Percentiles rank a stretch among this genome's conserved stretches.
phyloP scores from a whole-genome alignment of 2,113 vertebrate species.

The Embiotoca jacksoni region DNA sequence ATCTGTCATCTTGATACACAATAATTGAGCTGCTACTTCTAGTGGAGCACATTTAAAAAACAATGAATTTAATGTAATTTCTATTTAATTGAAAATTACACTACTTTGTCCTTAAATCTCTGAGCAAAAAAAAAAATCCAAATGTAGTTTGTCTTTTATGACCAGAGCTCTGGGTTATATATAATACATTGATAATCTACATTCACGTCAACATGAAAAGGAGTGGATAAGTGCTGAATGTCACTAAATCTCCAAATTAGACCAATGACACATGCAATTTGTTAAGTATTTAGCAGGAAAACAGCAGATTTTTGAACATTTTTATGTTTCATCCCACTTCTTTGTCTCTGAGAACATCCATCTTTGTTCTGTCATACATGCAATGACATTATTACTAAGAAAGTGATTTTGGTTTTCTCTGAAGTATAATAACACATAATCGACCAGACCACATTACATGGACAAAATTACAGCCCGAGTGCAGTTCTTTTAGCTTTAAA shows the following conservation, averaged over 20 bases:
- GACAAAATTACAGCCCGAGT: conserved; percentile 47
- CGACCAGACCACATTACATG: conserved; percentile 33
- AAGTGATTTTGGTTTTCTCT: conserved; percentile 49
- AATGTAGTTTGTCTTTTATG: conserved; percentile 5
- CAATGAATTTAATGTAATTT: background rate
- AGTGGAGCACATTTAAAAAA: too few species aligned
- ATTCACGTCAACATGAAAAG: background rate
- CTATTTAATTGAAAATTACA: background rate
- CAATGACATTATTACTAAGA: conserved; percentile 45
- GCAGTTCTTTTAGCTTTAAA: conserved; percentile 21
- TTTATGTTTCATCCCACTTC: conserved; percentile 31
- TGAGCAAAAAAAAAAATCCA: conserved; percentile 3
- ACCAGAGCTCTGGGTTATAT: background rate
- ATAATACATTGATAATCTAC: background rate
- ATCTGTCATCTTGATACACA: background rate
- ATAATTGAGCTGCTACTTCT: background rate
- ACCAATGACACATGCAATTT: conserved; percentile 28
- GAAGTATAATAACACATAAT: conserved; percentile 51
- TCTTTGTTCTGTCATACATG: conserved; percentile 39
- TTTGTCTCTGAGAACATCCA: conserved; percentile 32
- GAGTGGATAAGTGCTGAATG: conserved; percentile 8
- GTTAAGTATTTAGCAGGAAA: conserved; percentile 20
- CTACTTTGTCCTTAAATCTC: conserved; percentile 1
- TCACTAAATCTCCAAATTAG: background rate
- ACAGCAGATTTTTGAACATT: conserved; percentile 18